Evolutionary conservation across 2,113 vertebrate genomes (phyloP), one percentile per base, ranked within the genome.

Genomic region (Barnardius zonarius): DNA sequence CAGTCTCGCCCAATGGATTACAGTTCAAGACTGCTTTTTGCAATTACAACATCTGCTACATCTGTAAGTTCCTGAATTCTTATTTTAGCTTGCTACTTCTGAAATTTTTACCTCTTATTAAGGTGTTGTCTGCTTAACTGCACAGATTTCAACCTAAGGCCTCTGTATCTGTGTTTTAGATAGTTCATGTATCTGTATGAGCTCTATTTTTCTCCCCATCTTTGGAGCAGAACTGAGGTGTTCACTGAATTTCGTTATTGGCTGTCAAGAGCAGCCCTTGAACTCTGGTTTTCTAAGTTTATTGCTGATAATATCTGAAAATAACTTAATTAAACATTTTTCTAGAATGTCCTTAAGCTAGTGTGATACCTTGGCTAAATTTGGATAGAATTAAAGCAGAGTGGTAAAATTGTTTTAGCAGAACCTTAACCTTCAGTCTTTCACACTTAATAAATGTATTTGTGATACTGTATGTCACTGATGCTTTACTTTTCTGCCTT

Each of bases 1-100:
- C 98, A 98, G 96, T 97, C 98, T 70, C 98, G 89, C 66, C 97
- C 98, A 0, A 72, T 97, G 93, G 98, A 99, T 55, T 98, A 98
- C 12, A 98, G 98, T 18, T 97, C 98, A 43, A 97, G 98, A 67
- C 95, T 99, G 95, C 98, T 99, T n/a, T 98, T 96, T 86, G 97
- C 98, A 18, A 93, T 99, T 63, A 96, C 98, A 31, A 98, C 98
- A 39, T 98, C 98, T 14, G 95, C 98, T 72, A 98, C 98, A 25
- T 99, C 98, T 92, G 99, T 99, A 96, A 97, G 98, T 97, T 63
- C 67, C 57, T 79, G 7, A 73, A 49, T 70, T 55, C 17, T 33
- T 62, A 3, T 17, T 91, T 81, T 8, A 75, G 37, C 54, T 81
- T 57, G 7, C 64, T 52, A 17, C 22, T 67, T 62, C 66, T 1